Conservation (phyloP, 2,888 invertebrate species). For the Argyra leucocephala region DNA sequence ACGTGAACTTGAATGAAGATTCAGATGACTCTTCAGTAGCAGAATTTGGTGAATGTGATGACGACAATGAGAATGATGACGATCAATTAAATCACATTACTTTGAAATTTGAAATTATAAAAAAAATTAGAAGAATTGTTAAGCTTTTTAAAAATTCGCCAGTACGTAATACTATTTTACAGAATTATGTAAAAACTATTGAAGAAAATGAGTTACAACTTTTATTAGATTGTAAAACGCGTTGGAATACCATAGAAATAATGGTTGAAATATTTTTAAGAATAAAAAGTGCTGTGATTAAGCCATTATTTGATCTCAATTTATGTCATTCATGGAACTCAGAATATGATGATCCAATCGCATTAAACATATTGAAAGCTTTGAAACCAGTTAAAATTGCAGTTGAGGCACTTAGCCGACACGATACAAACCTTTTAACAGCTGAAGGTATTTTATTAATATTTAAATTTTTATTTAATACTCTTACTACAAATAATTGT, state of each 20-base stretch:
- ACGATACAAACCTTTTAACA: slow-evolving; percentile 11
- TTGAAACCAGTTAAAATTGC: slow-evolving; percentile 14
- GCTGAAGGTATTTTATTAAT: slow-evolving; percentile 14
- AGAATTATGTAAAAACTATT: slow-evolving; percentile 11
- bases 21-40: background rate
- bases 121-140: slow-evolving; percentile 14
- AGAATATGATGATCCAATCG: slow-evolving; percentile 10
- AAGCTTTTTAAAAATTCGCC: slow-evolving; percentile 14
- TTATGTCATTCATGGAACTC: slow-evolving; percentile 4
- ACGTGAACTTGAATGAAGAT: too few species aligned
- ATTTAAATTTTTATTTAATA: slow-evolving; percentile 14
- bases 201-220: slow-evolving; percentile 9
- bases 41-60: slow-evolving; percentile 9
- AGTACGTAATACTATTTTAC: slow-evolving; percentile 12
- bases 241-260: slow-evolving; percentile 13
- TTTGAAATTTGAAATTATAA: slow-evolving; percentile 2
- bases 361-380: background rate
- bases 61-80: background rate
- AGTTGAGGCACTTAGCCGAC: slow-evolving; percentile 10
- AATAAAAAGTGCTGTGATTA: background rate
- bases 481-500: background rate
- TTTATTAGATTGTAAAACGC: slow-evolving; percentile 13
- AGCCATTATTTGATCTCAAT: slow-evolving; percentile 12
- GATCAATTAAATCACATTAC: background rate
- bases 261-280: slow-evolving; percentile 14